These are phyloP conservation scores for Aporophyla nigra DNA, from an alignment of 2,888 invertebrate species.

Conservation along the genomic window DNA sequence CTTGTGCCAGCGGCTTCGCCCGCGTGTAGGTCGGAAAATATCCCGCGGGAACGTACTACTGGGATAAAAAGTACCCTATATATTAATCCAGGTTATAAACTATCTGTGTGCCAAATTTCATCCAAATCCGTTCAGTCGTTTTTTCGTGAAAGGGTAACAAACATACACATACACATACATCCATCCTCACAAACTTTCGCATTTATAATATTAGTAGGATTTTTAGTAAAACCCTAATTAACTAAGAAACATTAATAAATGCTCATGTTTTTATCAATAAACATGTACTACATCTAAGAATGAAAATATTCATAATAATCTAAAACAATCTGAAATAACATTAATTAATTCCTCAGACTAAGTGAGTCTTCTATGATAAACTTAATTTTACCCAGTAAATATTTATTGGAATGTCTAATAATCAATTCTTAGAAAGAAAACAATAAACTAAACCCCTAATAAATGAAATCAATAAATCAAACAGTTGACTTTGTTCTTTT, in stretches of 20 bases:
- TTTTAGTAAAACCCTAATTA: not conserved
- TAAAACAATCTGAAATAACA: not conserved
- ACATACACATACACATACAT: too few relatives aligned
- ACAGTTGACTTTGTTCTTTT: not conserved
- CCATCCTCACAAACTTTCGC: too few relatives aligned
- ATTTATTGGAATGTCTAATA: not conserved
- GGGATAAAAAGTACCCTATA: too few relatives aligned
- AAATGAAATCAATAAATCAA: not conserved
- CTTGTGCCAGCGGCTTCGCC: too few relatives aligned
- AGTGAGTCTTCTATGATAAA: not conserved
- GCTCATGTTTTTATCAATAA: not conserved
- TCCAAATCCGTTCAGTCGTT: too few relatives aligned
- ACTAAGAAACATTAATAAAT: not conserved
- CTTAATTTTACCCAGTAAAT: conserved; percentile 14
- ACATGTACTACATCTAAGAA: not conserved
- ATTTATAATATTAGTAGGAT: too few relatives aligned
- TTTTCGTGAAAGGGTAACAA: too few relatives aligned
- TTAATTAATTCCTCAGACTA: not conserved
- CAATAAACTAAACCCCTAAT: not conserved
- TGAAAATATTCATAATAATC: not conserved
- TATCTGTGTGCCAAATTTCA: too few relatives aligned
- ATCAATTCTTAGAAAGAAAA: conserved; percentile 15
- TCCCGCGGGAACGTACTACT: too few relatives aligned
- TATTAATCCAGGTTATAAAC: too few relatives aligned
- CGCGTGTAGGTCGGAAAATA: too few relatives aligned